Percentiles rank a stretch among this genome's conserved stretches.
Conservation (phyloP, 2,113 vertebrate genomes). For the Bolborhynchus lineola region DNA sequence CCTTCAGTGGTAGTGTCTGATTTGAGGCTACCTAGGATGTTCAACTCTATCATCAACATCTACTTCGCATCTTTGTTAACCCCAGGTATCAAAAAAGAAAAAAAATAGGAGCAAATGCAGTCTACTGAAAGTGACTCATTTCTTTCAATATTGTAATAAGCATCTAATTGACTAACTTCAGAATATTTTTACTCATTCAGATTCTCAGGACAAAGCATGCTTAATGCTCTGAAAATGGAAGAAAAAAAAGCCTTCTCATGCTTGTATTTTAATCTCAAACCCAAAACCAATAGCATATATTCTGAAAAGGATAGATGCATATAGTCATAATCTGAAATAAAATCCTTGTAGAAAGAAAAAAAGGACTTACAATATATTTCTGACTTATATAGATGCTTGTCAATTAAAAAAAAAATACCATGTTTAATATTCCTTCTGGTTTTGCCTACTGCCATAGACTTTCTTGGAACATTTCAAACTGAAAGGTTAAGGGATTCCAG, state of each 20-base stretch:
- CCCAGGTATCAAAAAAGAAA: neutral
- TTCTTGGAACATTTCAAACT: neutral
- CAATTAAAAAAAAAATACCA: neutral
- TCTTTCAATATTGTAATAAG: neutral
- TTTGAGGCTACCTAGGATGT: neutral
- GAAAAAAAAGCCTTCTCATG: rapidly evolving
- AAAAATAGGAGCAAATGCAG: neutral
- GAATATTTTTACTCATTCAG: neutral
- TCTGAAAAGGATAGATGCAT: neutral
- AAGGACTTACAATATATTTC: neutral
- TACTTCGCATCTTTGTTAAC: neutral
- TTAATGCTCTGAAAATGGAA: neutral
- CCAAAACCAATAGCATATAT: neutral
- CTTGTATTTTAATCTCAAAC: neutral
- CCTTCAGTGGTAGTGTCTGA: neutral
- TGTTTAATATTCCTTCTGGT: neutral
- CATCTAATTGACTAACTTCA: neutral
- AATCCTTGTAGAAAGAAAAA: neutral
- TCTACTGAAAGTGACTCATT: neutral
- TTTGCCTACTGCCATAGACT: neutral
- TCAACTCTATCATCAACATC: neutral
- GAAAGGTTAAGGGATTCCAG: neutral
- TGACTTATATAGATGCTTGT: neutral
- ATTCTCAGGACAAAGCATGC: neutral
- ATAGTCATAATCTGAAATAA: neutral